phyloP scores from a whole-genome alignment of 2,797 vertebrate species.

The Hozukius guyotensis region DNA sequence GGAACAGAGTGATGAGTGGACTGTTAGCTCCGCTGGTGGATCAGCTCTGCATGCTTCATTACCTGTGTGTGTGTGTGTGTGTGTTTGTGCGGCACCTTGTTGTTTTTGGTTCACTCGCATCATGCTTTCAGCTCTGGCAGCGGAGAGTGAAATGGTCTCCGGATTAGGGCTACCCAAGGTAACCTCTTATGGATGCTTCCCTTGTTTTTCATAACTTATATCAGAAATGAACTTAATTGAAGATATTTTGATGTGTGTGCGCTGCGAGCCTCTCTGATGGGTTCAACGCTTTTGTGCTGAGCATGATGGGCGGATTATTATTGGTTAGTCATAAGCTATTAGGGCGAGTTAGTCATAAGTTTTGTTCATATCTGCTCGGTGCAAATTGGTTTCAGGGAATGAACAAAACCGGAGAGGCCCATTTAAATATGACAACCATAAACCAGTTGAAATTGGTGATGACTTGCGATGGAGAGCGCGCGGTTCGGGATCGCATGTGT shows the following conservation, averaged over 20 bases:
- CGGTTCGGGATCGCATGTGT: slow-evolving; percentile 18
- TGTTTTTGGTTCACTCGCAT: slow-evolving; percentile 63
- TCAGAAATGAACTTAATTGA: background rate
- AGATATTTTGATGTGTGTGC: background rate
- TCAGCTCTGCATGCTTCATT: slow-evolving; percentile 72
- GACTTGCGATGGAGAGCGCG: too few species aligned
- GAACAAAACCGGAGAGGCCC: slow-evolving; percentile 2
- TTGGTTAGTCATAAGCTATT: slow-evolving; percentile 34
- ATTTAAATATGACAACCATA: slow-evolving; percentile 20
- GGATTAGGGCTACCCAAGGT: slow-evolving; percentile 48
- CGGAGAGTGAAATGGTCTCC: slow-evolving; percentile 42
- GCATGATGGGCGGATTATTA: slow-evolving; percentile 13
- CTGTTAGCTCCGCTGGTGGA: slow-evolving; percentile 59
- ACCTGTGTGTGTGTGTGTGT: slow-evolving; percentile 53
- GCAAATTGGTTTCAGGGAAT: slow-evolving; percentile 30
- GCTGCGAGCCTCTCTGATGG: background rate
- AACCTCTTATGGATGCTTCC: slow-evolving; percentile 29
- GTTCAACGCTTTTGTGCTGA: slow-evolving; percentile 7
- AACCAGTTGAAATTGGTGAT: slow-evolving; percentile 14
- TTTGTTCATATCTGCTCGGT: slow-evolving; percentile 27
- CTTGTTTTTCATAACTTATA: slow-evolving; percentile 16
- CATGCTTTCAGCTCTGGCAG: slow-evolving; percentile 42
- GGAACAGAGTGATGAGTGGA: slow-evolving; percentile 78
- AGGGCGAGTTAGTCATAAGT: slow-evolving; percentile 21
- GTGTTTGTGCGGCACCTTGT: slow-evolving; percentile 27